Base-by-base conservation (phyloP, 2,888 invertebrate genomes). In the Lysandra bellargus region DNA sequence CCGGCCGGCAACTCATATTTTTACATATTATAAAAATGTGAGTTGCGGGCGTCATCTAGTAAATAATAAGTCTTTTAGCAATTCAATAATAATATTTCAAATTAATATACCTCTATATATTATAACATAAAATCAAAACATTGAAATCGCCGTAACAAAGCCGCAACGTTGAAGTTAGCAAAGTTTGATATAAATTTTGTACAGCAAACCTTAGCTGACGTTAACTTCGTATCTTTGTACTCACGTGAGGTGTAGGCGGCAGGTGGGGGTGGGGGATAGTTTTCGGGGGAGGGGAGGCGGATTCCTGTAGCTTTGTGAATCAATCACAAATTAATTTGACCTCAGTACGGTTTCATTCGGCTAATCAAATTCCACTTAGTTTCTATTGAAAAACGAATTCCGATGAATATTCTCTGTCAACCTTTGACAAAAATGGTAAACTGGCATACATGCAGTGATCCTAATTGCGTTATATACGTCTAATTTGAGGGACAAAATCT, bases 131-230 rank as follows among this genome's bases (percentile, higher is more conserved):
- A 64, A 30, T 30, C 64, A 49, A 37, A 2, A 17, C 74, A 57
- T 37, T 57, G 12, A 69, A 61, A 81, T 80, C 87, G 82, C 40
- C 85, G 40, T 82, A 85, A 23, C 33, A 44, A 88, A 79, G 9
- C 87, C 83, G 88, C 82, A 85, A 64, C 3, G 57, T 77, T 33
- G 84, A 86, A 85, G 86, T 88, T 84, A 82, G 83, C 88, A 89
- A 92, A 92, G 90, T 92, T 92, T 91, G 87, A 90, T 91, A 92
- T 92, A 91, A 89, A 92, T 92, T 91, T 92, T 90, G 91, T 89
- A 91, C 89, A 92, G 90, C 89, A 90, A 91, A 90, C 89, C 90
- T 89, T 88, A 89, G 88, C 89, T 91, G 89, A 91, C 90, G 91
- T 91, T 90, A 92, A 92, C 91, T 93, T 90, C 86, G 91, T 90